phyloP scores from a whole-genome alignment of 2,113 vertebrate genomes.

The Arothron firmamentum region DNA sequence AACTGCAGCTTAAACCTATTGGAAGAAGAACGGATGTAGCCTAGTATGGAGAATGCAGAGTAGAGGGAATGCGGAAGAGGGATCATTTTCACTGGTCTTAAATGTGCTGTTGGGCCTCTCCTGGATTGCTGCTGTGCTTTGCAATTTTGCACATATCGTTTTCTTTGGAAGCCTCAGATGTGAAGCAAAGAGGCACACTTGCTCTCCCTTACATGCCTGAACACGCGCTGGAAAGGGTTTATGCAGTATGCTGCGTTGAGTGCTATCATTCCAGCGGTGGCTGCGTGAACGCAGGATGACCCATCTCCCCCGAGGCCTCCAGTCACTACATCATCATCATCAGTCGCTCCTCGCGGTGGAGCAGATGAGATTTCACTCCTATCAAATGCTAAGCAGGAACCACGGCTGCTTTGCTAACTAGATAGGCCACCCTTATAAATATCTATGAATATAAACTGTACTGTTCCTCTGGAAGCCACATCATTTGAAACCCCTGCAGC shows the following conservation, averaged over 20 bases:
- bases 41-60: constrained; percentile 24
- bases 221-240: constrained; percentile 44
- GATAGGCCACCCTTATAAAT: constrained; percentile 45
- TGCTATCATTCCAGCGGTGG: constrained; percentile 48
- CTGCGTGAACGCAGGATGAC: constrained; percentile 69
- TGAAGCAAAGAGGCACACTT: constrained; percentile 35
- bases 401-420: constrained; percentile 55
- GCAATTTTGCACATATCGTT: constrained; percentile 12
- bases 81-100: constrained; percentile 23
- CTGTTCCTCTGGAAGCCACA: constrained; percentile 30
- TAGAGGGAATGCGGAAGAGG: constrained; percentile 25
- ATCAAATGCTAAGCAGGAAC: constrained; percentile 44
- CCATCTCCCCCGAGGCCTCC: constrained; percentile 63
- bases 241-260: constrained; percentile 23
- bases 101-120: constrained; percentile 10
- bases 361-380: constrained; percentile 66
- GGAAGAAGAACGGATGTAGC: constrained; percentile 37
- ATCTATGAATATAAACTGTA: constrained; percentile 31
- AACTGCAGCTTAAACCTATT: constrained; percentile 30
- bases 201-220: constrained; percentile 42
- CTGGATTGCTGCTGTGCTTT: constrained; percentile 22
- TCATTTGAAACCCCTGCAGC: constrained; percentile 17
- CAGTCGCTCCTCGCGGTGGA: constrained; percentile 61
- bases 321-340: constrained; percentile 66
- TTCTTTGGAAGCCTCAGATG: background rate